Base-by-base conservation (phyloP, 2,888 invertebrate species). In the Blastobasis adustella region DNA sequence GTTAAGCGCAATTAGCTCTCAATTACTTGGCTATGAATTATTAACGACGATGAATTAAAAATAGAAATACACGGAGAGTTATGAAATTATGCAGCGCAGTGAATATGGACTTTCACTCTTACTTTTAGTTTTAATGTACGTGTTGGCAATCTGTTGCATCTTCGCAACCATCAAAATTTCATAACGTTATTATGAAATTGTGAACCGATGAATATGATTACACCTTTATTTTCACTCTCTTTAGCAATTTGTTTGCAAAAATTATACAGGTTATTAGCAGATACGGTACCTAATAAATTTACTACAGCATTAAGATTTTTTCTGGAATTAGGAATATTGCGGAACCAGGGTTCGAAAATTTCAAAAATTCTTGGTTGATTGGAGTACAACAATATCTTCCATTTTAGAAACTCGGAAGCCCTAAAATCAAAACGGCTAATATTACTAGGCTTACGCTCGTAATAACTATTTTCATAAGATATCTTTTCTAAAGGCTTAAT, bases 51-150 rank as follows among this genome's bases (percentile, higher is more conserved):
- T 37, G 43, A 23, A 47, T 50, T 44, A 39, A 45, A 49, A 38
- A 42, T 51, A 44, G 39, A 46, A 46, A 47, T 10, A 43, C 37
- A 46, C 46, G 46, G 5, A 45, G 45, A 42, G 42, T 45, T 47
- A 51, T 45, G 49, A 50, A 50, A 47, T 50, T 50, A 43, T 36
- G 38, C 46, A 38, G 9, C 37, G 50, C 23, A 23, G 23, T 23
- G 23, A 42, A 41, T 7, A 39, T 39, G 37, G 38, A 53, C 53
- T 53, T 50, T 53, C 50, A 47, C 50, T 52, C 43, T 43, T 49
- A 37, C 43, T 52, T 52, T 51, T 49, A 49, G 23, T 46, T 47
- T 48, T 40, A 45, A 48, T 45, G 47, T 47, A n/a, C 36, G 10
- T 42, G 41, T 41, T 50, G 10, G 40, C 37, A 46, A 46, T 46